Evolutionary conservation across 1,140 invertebrate species (phyloP), one percentile per base, ranked within the genome.

Genomic region (Acromyrmex charruanus): DNA sequence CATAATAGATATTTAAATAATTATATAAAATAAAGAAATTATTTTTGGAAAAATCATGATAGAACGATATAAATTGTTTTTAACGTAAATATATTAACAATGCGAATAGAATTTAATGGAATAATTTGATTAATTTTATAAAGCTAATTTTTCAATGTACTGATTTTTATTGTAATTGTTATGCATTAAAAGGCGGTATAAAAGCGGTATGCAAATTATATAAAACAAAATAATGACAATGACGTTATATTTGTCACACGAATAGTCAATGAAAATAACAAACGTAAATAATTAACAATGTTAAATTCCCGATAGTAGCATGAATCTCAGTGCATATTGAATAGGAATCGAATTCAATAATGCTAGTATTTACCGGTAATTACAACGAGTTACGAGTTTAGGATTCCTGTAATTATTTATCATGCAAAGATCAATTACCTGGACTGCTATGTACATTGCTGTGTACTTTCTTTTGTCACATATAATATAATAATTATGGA

Each of bases 281-380:
- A 58, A n/a, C 25, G 51, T 75, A 84, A 84, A 74, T 84, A 74
- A 72, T 25, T 74, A 82, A 59, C 66, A 58, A 74, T 25, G 9
- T 53, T 59, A 25, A 61, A 84, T 74, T 75, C 80, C 55, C 9
- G 16, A 71, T 65, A 58, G 51, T 72, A 59, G 53, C 39, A 74
- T 68, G 51, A 77, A 85, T 85, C 21, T 69, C 71, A 68, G 69
- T 68, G 51, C 71, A 87, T 87, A 72, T 75, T 85, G 53, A 74
- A 72, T 31, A 31, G 65, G n/a, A 25, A 85, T 75, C 25, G 61
- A 85, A 87, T 51, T 69, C 63, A 87, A 87, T 74, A 87, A 85
- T 68, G 63, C 69, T 58, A 74, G 44, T 25, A 82, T 58, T 85
- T 68, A 77, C 0, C 12, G 51, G 12, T 55, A 75, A 39, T 51